phyloP scores from a whole-genome alignment of 2,797 vertebrate species.

The Eulemur mongoz region DNA sequence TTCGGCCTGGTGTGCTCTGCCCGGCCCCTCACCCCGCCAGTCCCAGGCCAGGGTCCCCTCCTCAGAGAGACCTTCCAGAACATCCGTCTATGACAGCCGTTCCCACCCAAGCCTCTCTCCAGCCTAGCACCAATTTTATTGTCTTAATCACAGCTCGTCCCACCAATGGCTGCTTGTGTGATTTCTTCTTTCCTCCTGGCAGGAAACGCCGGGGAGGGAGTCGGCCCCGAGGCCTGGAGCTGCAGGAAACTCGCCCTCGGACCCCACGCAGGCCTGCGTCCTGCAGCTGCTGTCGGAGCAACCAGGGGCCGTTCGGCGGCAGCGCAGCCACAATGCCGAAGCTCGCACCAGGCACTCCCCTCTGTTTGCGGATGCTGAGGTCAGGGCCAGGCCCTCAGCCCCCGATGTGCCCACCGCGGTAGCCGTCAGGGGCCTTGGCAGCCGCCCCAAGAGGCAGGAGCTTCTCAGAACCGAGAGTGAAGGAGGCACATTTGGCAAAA shows the following conservation, averaged over 20 bases:
- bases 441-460: background rate
- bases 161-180: background rate
- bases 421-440: background rate
- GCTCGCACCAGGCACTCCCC: background rate
- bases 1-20: no score
- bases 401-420: fast-evolving
- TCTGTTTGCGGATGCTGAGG: background rate
- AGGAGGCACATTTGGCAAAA: background rate
- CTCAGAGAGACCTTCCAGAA: background rate
- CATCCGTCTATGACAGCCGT: background rate
- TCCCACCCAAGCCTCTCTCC: background rate
- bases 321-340: background rate
- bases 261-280: background rate
- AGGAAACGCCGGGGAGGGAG: background rate
- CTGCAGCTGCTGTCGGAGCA: background rate
- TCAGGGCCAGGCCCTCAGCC: background rate
- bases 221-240: background rate
- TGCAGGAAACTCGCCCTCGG: background rate
- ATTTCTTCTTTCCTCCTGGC: background rate
- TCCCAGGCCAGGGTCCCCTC: background rate
- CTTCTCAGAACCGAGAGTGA: background rate
- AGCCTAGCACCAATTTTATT: background rate
- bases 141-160: background rate
- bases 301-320: background rate
- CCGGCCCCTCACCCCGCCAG: background rate